Base-by-base conservation (phyloP, 2,888 invertebrate genomes). In the Drepanosiphum platanoidis region DNA sequence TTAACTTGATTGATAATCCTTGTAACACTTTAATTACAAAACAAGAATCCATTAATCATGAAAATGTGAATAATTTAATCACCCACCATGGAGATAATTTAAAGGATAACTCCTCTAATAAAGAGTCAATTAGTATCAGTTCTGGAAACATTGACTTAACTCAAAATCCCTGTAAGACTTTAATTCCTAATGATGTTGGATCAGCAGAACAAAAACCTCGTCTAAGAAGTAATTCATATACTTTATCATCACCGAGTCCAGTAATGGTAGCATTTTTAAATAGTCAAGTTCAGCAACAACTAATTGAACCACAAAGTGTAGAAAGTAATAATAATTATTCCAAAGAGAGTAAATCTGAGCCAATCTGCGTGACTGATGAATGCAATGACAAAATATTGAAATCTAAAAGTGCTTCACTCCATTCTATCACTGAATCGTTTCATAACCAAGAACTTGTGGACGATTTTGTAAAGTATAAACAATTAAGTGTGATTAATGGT, bases 191-290 rank as follows among this genome's bases (percentile, higher is more conserved):
- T 58, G 46, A 71, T 68, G 52, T 39, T 36, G 13, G 27, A 30
- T 22, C 70, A 30, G 18, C 13, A 58, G 18, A 78, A 27, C 64
- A 52, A 70, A 34, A n/a, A 39, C 46, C 86, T 34, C 86, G 82
- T 70, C 32, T 80, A 64, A 87, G 88, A 32, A 87, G 88, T 34
- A 88, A 88, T 81, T 88, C 88, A 15, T 88, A 88, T 84, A 88
- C 88, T 36, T 86, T 88, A 30, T 88, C 88, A 11, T 87, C 87
- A 36, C 88, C 88, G 8, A 88, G 88, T 86, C 88, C 88, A 27
- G 83, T 87, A 46, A 86, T 88, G 71, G 79, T 88, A 11, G 87
- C 86, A 58, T 88, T 84, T 75, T 66, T 84, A n/a, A 84, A 84
- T 36, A 84, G 83, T 30, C 66, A 84, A 75, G 39, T 84, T 34